Evolutionary conservation across 1,140 invertebrate species (phyloP), one percentile per base, ranked within the genome.

Genomic region (Lepidurus packardi): DNA sequence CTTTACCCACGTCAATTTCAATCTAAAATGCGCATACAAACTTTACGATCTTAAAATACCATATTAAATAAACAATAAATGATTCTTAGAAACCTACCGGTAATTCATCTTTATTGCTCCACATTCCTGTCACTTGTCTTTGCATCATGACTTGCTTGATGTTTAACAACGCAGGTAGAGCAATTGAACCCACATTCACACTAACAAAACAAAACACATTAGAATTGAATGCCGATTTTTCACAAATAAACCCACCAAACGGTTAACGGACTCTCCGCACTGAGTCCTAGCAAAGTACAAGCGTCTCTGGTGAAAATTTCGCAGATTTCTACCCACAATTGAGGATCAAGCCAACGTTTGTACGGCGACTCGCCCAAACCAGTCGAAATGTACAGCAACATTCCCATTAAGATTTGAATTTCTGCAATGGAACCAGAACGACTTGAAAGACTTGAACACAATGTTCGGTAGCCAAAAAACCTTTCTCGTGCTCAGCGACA

Each of bases 61-160:
- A 25, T 21, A 45, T 5, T 1, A 43, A 65, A 41, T 42, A 74
- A 10, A n/a, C 77, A 6, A 16, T 13, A 24, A 42, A 75, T 10
- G 13, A 44, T 78, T 45, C 9, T 44, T 21, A 65, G 24, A 16
- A 45, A 88, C 90, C 89, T 88, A 97, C 93, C 16, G 97, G 97
- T 83, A 99, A 87, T 88, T 99, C 97, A 85, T 98, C 96, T 85
- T 96, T 96, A 78, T 93, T 92, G 84, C 89, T 95, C 96, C 96
- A 98, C 80, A 98, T 96, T 79, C 93, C 93, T 24, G 93, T 90
- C 25, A 98, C 96, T 87, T 98, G 94, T 83, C 95, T 89, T 79
- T 98, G 94, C 84, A 94, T 91, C 95, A 99, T 98, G 0, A 95
- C 93, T 90, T 98, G 93, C 87, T 95, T 92, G 82, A 97, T 93